Percentiles rank a stretch among this genome's conserved stretches.
phyloP scores from a whole-genome alignment of 1,140 invertebrate species.

The Drosophila teissieri region DNA sequence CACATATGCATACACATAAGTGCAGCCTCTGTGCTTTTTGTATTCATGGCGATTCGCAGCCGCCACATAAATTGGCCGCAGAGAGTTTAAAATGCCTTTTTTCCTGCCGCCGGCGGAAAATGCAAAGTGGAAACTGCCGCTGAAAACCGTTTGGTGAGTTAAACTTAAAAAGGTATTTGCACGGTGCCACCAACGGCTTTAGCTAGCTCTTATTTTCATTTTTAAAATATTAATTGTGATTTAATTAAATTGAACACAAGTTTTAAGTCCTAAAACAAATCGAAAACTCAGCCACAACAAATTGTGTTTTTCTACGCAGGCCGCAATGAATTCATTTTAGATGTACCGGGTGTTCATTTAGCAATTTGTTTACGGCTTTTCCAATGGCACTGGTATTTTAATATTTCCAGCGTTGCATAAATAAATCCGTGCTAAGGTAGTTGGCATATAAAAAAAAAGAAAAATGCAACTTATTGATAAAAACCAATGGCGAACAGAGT shows the following conservation, averaged over 20 bases:
- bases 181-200: neutral
- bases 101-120: slow-evolving; percentile 29
- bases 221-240: slow-evolving; percentile 13
- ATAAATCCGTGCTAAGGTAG: slow-evolving; percentile 54
- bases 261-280: neutral
- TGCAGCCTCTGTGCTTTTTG: slow-evolving; percentile 34
- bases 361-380: slow-evolving; percentile 43
- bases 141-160: slow-evolving; percentile 30
- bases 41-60: slow-evolving; percentile 48
- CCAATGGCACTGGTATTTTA: slow-evolving; percentile 11
- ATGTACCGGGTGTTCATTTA: slow-evolving; percentile 53
- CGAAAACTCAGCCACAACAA: neutral
- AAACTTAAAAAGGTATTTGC: slow-evolving; percentile 29
- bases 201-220: neutral
- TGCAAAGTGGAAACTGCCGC: slow-evolving; percentile 31
- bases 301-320: neutral
- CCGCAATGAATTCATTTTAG: slow-evolving; percentile 41
- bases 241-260: neutral
- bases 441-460: slow-evolving; percentile 17
- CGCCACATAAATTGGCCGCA: slow-evolving; percentile 69
- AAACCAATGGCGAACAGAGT: slow-evolving; percentile 31
- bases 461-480: neutral
- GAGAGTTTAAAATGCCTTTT: slow-evolving; percentile 42
- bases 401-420: slow-evolving; percentile 43
- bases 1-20: slow-evolving; percentile 68